phyloP scores from a whole-genome alignment of 2,113 vertebrate species.

The Aldabrachelys gigantea region DNA sequence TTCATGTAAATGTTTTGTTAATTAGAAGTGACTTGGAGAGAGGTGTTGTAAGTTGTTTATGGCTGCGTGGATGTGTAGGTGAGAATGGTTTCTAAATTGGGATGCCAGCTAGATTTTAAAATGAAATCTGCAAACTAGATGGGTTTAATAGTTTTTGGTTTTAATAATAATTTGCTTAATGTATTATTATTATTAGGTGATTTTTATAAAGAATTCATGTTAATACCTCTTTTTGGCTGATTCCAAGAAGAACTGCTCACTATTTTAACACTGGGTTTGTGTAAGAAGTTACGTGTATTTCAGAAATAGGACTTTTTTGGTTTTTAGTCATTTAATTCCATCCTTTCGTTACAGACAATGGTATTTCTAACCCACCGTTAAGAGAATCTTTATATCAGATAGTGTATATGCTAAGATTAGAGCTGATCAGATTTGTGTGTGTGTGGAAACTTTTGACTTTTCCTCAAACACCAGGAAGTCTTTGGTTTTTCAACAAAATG shows the following conservation, averaged over 20 bases:
- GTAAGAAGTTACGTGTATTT: rapidly evolving
- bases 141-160: neutral
- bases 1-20: neutral
- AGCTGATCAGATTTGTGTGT: neutral
- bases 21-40: neutral
- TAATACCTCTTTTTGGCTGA: neutral
- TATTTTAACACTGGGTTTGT: rapidly evolving
- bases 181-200: too few species aligned
- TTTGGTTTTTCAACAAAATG: neutral
- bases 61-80: neutral
- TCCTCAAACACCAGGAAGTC: neutral
- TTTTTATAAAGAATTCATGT: neutral
- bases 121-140: neutral
- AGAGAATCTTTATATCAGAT: constrained; percentile 1
- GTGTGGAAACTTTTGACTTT: neutral
- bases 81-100: neutral
- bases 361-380: neutral
- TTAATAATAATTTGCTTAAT: neutral
- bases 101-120: neutral
- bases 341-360: neutral
- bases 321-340: neutral
- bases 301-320: neutral
- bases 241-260: neutral
- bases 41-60: neutral
- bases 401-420: neutral